Percentiles rank a stretch among this genome's conserved stretches.
These are phyloP conservation scores for Rotaria magnacalcarata DNA, from an alignment of 2,888 invertebrate genomes.

Conservation along the genomic window DNA sequence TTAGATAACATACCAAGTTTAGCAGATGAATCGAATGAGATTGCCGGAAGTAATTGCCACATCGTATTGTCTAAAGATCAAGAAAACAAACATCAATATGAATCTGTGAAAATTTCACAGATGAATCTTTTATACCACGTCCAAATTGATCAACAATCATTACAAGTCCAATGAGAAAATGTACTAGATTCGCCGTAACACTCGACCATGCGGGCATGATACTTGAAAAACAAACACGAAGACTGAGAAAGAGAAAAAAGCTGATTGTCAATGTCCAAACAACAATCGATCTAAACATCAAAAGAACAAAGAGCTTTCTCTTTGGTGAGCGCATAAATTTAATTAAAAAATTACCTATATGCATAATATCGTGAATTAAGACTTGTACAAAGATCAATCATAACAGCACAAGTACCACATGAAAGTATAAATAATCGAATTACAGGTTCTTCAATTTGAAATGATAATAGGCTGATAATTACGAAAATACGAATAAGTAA, in stretches of 20 bases:
- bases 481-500: not conserved
- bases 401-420: not conserved
- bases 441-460: conserved; percentile 50
- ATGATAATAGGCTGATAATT: conserved; percentile 53
- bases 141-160: not conserved
- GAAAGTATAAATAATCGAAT: conserved; percentile 10
- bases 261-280: conserved; percentile 24
- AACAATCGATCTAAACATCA: conserved; percentile 10
- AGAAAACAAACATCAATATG: conserved; percentile 2
- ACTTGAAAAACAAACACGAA: not conserved
- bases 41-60: not conserved
- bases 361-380: not conserved
- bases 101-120: conserved; percentile 51
- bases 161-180: not conserved
- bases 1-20: not conserved
- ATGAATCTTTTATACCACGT: conserved; percentile 48
- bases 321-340: not conserved
- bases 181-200: not conserved
- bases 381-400: conserved; percentile 34
- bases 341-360: not conserved
- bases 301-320: too few relatives aligned
- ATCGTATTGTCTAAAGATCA: not conserved
- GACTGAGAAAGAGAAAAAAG: conserved; percentile 4
- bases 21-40: not conserved
- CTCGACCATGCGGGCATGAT: conserved; percentile 23